Percentiles rank a stretch among this genome's conserved stretches.
Evolutionary conservation across 2,888 invertebrate species (phyloP).

Genomic region (Hirtodrosophila duncani): DNA sequence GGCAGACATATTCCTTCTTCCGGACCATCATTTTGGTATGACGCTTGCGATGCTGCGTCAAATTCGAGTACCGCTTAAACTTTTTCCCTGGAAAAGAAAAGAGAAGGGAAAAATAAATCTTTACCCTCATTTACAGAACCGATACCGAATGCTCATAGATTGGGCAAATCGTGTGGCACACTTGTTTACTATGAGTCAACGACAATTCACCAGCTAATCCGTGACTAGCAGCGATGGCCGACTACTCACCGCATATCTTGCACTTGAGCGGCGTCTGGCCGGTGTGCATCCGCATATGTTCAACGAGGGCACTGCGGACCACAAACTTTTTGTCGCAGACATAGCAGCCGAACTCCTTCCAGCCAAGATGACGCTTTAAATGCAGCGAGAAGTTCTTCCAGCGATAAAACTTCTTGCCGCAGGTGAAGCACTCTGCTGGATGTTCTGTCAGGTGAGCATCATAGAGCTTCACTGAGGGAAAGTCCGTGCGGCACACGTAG

Average conservation of each 20-base stretch:
- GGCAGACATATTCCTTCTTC: constrained; percentile 86
- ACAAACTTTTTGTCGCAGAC: constrained; percentile 90
- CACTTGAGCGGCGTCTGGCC: constrained; percentile 90
- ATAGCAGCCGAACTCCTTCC: constrained; percentile 85
- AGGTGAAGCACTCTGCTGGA: constrained; percentile 89
- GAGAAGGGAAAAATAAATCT: neutral
- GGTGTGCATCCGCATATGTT: constrained; percentile 90
- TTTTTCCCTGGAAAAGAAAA: constrained; percentile 79
- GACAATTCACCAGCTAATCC: too few relatives aligned
- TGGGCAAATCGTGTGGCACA: too few relatives aligned
- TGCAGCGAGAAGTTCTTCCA: constrained; percentile 87
- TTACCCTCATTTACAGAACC: too few relatives aligned
- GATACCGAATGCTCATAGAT: too few relatives aligned
- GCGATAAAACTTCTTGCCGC: constrained; percentile 87
- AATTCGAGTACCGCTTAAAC: constrained; percentile 90
- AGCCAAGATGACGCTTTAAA: constrained; percentile 88
- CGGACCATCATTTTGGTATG: constrained; percentile 86
- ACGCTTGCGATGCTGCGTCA: constrained; percentile 90
- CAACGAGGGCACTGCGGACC: constrained; percentile 88
- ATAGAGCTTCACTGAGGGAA: constrained; percentile 84
- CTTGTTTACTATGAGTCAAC: too few relatives aligned
- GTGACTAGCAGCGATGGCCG: too few relatives aligned
- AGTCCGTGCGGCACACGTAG: constrained; percentile 83
- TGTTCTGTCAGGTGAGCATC: constrained; percentile 87
- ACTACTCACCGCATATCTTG: constrained; percentile 82